Conservation (phyloP, 2,797 vertebrate species). For the Parotocinclus haroldoi region DNA sequence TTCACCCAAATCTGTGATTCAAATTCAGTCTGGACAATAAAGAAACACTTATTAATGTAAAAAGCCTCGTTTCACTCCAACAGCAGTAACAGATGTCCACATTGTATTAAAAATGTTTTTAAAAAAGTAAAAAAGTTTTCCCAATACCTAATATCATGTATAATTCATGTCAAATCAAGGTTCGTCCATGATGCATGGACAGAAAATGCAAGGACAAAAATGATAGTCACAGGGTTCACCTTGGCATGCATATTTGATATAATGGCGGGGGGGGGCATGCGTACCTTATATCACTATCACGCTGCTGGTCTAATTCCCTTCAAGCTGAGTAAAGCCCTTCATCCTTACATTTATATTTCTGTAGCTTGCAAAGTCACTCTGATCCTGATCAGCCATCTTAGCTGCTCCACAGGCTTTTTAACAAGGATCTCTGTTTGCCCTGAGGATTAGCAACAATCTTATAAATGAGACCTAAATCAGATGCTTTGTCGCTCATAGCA, state of each 20-base stretch:
- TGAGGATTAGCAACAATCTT: constrained; percentile 46
- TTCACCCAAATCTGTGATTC: constrained; percentile 22
- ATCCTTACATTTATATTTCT: constrained; percentile 42
- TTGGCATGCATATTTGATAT: constrained; percentile 26
- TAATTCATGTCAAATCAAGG: constrained; percentile 14
- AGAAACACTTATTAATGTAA: constrained; percentile 31
- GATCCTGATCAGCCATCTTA: constrained; percentile 49
- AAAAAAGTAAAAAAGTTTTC: too few relatives aligned
- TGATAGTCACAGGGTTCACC: constrained; percentile 12
- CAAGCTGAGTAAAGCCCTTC: constrained; percentile 38
- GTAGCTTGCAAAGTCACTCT: constrained; percentile 38
- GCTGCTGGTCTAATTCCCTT: constrained; percentile 39
- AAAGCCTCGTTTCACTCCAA: constrained; percentile 22
- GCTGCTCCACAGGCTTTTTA: constrained; percentile 35
- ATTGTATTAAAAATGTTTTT: constrained; percentile 12
- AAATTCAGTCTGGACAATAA: constrained; percentile 6
- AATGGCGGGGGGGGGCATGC: background rate
- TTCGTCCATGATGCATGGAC: background rate
- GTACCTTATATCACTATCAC: constrained; percentile 37
- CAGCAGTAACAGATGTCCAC: background rate
- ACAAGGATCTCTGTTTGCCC: constrained; percentile 45
- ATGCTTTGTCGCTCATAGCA: constrained; percentile 10
- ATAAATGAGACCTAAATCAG: constrained; percentile 33
- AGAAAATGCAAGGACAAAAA: background rate
- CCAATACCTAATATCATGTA: constrained; percentile 2